phyloP scores from a whole-genome alignment of 2,888 invertebrate species.

The Crocallis elinguaria region DNA sequence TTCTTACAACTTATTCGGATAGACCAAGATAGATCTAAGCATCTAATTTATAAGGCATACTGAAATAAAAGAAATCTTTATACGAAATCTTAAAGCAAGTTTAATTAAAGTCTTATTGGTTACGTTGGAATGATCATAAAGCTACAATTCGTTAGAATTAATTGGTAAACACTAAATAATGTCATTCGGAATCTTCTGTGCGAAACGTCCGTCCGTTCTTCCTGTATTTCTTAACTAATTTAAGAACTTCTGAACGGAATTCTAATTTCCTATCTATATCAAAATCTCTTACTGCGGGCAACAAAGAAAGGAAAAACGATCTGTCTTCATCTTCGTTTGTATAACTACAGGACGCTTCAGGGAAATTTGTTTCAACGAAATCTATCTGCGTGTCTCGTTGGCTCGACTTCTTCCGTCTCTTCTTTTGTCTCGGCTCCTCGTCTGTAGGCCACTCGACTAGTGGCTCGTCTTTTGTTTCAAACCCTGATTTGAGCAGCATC shows the following conservation, averaged over 20 bases:
- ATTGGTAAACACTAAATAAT: neutral
- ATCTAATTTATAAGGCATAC: neutral
- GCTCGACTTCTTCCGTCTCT: constrained; percentile 46
- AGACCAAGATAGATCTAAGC: neutral
- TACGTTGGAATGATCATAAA: constrained; percentile 37
- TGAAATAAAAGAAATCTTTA: neutral
- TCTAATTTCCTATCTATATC: constrained; percentile 70
- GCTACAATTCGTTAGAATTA: constrained; percentile 16
- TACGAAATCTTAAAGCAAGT: constrained; percentile 2
- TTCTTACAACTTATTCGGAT: neutral
- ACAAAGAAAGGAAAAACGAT: constrained; percentile 69
- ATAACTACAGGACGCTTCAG: constrained; percentile 47
- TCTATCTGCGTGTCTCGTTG: constrained; percentile 45
- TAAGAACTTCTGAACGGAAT: constrained; percentile 64
- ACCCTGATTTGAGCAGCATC: constrained; percentile 38
- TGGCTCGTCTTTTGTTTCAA: constrained; percentile 43
- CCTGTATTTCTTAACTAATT: constrained; percentile 62
- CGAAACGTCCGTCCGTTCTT: constrained; percentile 25
- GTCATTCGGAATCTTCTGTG: constrained; percentile 34
- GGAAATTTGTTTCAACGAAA: constrained; percentile 57
- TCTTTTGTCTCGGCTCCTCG: constrained; percentile 49
- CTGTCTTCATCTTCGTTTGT: constrained; percentile 64
- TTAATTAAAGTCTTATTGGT: constrained; percentile 30
- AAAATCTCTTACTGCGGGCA: constrained; percentile 68
- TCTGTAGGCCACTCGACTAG: constrained; percentile 47